These are phyloP conservation scores for Vulpes ferrilata DNA, from an alignment of 2,113 vertebrate genomes.

Conservation along the genomic window DNA sequence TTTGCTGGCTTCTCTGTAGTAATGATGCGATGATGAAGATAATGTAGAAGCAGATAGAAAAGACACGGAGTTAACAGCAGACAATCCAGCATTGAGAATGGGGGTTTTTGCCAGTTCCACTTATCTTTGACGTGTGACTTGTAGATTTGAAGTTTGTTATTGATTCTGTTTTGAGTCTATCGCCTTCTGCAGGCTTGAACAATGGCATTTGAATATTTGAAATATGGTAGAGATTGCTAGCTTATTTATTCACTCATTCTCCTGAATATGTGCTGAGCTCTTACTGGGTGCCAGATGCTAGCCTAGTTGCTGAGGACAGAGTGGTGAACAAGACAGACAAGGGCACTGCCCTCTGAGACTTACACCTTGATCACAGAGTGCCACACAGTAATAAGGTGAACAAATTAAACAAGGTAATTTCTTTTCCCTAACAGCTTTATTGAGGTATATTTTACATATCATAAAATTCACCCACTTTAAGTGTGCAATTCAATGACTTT, in stretches of 20 bases:
- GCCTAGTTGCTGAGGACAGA: neutral
- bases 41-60: neutral
- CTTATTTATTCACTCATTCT: neutral
- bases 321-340: neutral
- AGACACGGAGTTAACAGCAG: neutral
- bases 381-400: neutral
- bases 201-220: neutral
- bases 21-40: neutral
- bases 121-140: neutral
- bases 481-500: neutral
- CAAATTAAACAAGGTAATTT: neutral
- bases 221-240: neutral
- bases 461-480: conserved; percentile 6
- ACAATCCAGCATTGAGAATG: neutral
- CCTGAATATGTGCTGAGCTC: neutral
- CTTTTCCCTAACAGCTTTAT: conserved; percentile 5
- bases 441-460: conserved; percentile 26
- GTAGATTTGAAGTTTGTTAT: neutral
- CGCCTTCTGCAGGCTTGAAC: neutral
- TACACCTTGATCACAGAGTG: neutral
- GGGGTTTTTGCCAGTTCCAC: neutral
- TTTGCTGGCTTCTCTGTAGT: neutral
- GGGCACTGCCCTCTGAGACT: neutral
- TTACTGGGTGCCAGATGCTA: neutral
- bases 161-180: neutral